Evolutionary conservation across 2,113 vertebrate genomes (phyloP).

Genomic region (Trachemys scripta): DNA sequence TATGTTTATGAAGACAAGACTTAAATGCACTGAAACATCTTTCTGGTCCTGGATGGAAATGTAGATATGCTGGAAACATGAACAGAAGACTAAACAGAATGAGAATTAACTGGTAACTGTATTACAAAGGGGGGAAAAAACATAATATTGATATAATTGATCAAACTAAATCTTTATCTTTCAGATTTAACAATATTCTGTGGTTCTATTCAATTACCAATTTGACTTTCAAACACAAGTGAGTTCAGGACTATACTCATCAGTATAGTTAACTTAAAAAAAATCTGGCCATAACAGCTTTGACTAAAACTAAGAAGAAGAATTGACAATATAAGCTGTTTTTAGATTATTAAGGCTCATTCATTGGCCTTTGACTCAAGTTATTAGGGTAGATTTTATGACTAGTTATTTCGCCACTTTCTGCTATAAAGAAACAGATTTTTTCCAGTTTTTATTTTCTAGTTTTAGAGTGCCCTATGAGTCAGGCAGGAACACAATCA

Average conservation of each 20-base stretch:
- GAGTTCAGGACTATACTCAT: background rate
- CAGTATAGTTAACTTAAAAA: background rate
- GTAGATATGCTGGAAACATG: background rate
- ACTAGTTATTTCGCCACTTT: background rate
- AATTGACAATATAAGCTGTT: background rate
- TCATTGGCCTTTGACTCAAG: background rate
- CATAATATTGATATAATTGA: background rate
- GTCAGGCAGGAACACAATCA: background rate
- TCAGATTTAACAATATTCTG: accelerated
- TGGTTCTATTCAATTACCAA: background rate
- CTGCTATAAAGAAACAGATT: background rate
- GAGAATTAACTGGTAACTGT: background rate
- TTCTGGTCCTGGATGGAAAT: background rate
- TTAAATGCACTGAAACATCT: background rate
- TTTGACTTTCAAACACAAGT: background rate
- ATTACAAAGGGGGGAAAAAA: background rate
- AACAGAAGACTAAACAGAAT: background rate
- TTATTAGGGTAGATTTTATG: background rate
- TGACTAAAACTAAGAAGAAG: background rate
- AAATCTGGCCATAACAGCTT: background rate
- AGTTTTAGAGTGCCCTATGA: background rate
- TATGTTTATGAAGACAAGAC: background rate
- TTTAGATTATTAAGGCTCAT: background rate
- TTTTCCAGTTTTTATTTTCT: background rate
- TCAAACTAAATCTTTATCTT: background rate